Base-by-base conservation (phyloP, 1,140 invertebrate species). In the Drosophila setifemur region DNA sequence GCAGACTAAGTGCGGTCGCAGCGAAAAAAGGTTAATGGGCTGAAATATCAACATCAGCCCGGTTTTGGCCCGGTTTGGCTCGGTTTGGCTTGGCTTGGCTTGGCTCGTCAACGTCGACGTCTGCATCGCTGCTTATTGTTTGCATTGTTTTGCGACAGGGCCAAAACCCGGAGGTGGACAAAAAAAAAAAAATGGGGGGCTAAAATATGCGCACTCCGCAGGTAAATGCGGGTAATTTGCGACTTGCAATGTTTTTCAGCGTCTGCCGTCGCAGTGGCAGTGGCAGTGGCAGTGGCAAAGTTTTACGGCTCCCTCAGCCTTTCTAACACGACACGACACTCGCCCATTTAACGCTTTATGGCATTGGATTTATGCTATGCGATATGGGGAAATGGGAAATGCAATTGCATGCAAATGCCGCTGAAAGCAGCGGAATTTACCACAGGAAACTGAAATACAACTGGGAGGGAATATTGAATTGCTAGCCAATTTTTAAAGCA, bases 141-240 rank as follows among this genome's bases (percentile, higher is more conserved):
- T 63, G 57, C 73, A 85, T 78, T 83, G 63, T 83, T 85, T 70
- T 48, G 37, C 55, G 6, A 2, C 12, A 37, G 57, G 53, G 47
- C 45, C 42, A 58, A 57, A 60, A 31, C 35, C 52, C 18, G 52
- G 39, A 58, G 40, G 67, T 61, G 40, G 42, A 64, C 77, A 43
- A 55, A 60, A 49, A 73, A 73, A 61, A 28, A 37, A 45, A 48
- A 33, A 49, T 29, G 40, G 35, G 42, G 52, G 57, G 35, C 42
- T 78, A 78, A 83, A 83, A 71, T 85, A 83, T 85, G 79, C 79
- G 70, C 79, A 67, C 45, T 37, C 79, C 60, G 70, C 74, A 74
- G 71, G 64, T 75, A 82, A 83, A 77, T 82, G 78, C 73, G 58
- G 78, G 78, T 73, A 86, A 85, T 83, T 83, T 83, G 79, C 64